Evolutionary conservation across 2,797 vertebrate species (phyloP).

Genomic region (Ceryle rudis): DNA sequence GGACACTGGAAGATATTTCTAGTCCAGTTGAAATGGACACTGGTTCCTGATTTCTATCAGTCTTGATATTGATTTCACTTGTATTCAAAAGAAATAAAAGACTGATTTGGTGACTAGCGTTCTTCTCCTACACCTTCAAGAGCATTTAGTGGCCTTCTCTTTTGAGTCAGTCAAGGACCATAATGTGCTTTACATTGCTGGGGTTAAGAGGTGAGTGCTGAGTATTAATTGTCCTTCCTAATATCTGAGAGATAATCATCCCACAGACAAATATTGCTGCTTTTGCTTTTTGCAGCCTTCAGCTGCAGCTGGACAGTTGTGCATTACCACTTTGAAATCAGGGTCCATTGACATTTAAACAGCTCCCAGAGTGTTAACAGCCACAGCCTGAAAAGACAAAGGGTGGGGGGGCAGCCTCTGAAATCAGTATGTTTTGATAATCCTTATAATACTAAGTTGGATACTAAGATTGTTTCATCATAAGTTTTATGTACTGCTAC

Average conservation of each 20-base stretch:
- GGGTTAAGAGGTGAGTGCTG: not conserved
- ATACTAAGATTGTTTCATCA: slow-evolving; percentile 35
- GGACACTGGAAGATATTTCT: not conserved
- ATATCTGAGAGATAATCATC: not conserved
- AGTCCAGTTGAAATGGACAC: not conserved
- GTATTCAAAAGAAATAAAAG: not conserved
- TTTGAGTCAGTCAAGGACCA: not conserved
- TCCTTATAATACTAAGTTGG: slow-evolving; percentile 62
- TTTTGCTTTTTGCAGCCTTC: not conserved
- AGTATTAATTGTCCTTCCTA: not conserved
- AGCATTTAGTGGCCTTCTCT: not conserved
- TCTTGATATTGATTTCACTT: not conserved
- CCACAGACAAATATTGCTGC: not conserved
- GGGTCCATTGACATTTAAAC: slow-evolving; percentile 27
- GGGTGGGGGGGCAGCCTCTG: not conserved
- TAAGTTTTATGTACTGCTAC: not conserved
- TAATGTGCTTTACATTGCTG: not conserved
- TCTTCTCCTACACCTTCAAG: not conserved
- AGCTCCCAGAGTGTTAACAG: slow-evolving; percentile 19
- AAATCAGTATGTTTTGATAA: slow-evolving; percentile 37
- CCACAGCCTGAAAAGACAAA: slow-evolving; percentile 16
- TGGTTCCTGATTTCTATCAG: not conserved
- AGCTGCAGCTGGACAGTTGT: not conserved
- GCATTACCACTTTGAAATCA: not conserved
- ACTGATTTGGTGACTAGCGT: not conserved